phyloP scores from a whole-genome alignment of 2,113 vertebrate species.

The Plestiodon gilberti region DNA sequence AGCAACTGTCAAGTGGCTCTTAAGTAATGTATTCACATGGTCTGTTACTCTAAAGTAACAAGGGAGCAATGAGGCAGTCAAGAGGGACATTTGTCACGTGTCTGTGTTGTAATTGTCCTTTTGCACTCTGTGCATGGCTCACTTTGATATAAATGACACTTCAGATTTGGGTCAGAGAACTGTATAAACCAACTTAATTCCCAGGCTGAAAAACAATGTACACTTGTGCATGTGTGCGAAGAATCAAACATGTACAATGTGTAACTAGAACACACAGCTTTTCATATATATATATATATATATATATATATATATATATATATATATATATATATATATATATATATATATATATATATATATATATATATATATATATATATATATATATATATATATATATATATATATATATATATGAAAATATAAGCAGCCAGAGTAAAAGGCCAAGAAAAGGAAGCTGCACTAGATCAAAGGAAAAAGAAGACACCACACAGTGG shows the following conservation, averaged over 20 bases:
- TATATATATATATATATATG: no score
- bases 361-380: no score
- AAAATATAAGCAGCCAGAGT: neutral
- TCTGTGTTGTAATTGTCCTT: neutral
- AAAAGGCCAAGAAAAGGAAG: neutral
- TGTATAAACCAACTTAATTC: neutral
- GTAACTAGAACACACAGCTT: conserved; percentile 18
- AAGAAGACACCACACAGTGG: neutral
- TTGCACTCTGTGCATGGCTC: conserved; percentile 24
- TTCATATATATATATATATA: no score
- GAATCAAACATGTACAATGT: neutral
- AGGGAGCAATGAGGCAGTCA: neutral
- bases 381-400: no score
- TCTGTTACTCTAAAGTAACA: conserved; percentile 3
- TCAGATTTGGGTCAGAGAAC: conserved; percentile 28
- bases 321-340: no score
- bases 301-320: no score
- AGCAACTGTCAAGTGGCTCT: neutral
- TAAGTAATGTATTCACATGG: neutral
- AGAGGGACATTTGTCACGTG: neutral
- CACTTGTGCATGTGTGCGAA: neutral
- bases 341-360: no score
- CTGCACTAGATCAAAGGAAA: neutral
- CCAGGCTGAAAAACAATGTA: neutral
- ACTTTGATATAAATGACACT: conserved; percentile 39